phyloP scores from a whole-genome alignment of 2,797 vertebrate genomes.

The Hapalemur alaotrensis region DNA sequence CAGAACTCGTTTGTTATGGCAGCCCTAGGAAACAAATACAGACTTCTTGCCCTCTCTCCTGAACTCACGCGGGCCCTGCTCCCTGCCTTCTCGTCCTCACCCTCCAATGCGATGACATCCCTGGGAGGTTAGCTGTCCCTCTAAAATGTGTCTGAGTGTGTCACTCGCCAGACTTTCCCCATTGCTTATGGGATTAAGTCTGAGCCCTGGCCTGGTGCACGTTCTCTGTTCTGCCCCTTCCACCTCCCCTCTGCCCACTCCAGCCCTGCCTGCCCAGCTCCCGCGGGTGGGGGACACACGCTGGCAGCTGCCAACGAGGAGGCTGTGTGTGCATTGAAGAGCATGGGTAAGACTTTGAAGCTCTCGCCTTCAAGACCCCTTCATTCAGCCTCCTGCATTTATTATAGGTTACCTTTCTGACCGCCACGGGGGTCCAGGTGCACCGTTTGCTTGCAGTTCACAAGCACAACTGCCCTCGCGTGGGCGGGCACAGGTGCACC shows the following conservation, averaged over 20 bases:
- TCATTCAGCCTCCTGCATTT: neutral
- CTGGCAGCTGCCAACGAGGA: rapidly evolving
- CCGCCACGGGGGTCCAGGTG: neutral
- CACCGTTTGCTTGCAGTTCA: neutral
- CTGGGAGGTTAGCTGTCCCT: neutral
- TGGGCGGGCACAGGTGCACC: rapidly evolving
- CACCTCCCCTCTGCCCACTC: neutral
- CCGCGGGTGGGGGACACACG: neutral
- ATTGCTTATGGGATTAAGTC: neutral
- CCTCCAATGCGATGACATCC: neutral
- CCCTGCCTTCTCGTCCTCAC: rapidly evolving
- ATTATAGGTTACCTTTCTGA: neutral
- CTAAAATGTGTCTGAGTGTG: rapidly evolving
- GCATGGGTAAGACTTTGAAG: neutral
- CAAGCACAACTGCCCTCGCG: rapidly evolving
- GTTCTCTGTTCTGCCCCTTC: too few species aligned
- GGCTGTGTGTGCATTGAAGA: too few species aligned
- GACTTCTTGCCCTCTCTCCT: neutral
- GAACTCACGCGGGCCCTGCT: too few species aligned
- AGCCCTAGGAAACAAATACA: neutral
- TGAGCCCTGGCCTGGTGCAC: neutral
- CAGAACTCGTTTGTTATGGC: neutral
- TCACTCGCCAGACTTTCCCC: neutral
- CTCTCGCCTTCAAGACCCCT: neutral
- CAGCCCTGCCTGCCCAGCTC: too few species aligned